Evolutionary conservation across 1,140 invertebrate species (phyloP).

Genomic region (Magallana ariakensis): DNA sequence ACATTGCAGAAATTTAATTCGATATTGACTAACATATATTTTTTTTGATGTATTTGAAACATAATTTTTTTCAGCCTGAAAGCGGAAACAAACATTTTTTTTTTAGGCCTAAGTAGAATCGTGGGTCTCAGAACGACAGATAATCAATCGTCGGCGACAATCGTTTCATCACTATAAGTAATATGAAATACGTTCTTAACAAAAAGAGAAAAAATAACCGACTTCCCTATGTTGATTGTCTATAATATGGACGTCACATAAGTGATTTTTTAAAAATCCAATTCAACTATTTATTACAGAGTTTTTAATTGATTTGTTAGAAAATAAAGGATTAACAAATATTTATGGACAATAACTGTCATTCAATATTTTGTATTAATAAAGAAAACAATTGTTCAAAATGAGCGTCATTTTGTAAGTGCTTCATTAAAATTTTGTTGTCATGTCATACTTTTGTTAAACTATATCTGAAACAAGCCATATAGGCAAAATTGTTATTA

Average conservation of each 20-base stretch:
- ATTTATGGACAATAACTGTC: slow-evolving; percentile 16
- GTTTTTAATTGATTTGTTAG: slow-evolving; percentile 12
- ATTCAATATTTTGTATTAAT: slow-evolving; percentile 5
- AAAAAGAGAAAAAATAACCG: not conserved
- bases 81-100: not conserved
- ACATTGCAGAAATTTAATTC: slow-evolving; percentile 7
- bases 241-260: slow-evolving; percentile 6
- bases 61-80: slow-evolving; percentile 7
- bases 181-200: slow-evolving; percentile 3
- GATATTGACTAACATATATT: slow-evolving; percentile 1
- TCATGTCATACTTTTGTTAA: not conserved
- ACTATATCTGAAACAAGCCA: not conserved
- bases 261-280: not conserved
- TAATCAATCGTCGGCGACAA: not conserved
- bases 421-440: not conserved
- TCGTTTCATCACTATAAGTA: not conserved
- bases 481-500: not conserved
- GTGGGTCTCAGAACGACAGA: slow-evolving; percentile 3
- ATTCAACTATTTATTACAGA: slow-evolving; percentile 8
- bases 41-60: not conserved
- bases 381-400: not conserved
- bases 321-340: slow-evolving; percentile 12
- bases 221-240: slow-evolving; percentile 5
- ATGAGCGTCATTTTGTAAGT: not conserved
- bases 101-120: not conserved